Evolutionary conservation across 2,113 vertebrate species (phyloP), one percentile per base, ranked within the genome.

Genomic region (Amazona vittata): DNA sequence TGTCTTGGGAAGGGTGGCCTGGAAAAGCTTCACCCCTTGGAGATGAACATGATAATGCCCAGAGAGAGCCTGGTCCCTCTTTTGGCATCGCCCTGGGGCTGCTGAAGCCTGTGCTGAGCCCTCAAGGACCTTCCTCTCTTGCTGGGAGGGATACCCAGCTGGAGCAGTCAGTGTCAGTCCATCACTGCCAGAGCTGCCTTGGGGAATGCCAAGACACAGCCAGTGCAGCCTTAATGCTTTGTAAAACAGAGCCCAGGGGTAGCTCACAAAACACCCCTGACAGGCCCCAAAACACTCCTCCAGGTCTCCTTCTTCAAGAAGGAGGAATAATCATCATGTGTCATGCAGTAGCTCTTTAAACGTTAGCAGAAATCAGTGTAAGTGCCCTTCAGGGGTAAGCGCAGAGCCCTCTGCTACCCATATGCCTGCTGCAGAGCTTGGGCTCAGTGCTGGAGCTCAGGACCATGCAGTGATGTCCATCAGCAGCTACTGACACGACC

Each of bases 71-170:
- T 33, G 41, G 6, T 1, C 5, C 7, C 11, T 39, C 0, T 41
- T 39, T 25, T 53, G 57, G 39, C 50, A 53, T 9, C 68, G 5
- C 4, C 18, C 49, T 74, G 44, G 26, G 43, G 25, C 55, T 84
- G 31, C 4, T 60, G 84, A 46, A 11, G 39, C 20, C 13, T 63
- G 63, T 29, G 64, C 43, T 60, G 46, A 52, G 41, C 19, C 8
- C 78, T 22, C 2, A 0, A 19, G 52, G 26, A 6, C 24, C 37
- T 84, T 68, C 15, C 31, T 15, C 15, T 65, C 0, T 0, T 5
- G 37, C 39, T 5, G 13, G 15, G 35, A 35, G 33, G 26, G 10
- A 53, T 31, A 35, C 16, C 37, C 59, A 47, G 46, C 15, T 25
- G 31, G 46, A 77, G n/a, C 35, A 18, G 44, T 0, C 0, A 1